These are phyloP conservation scores for Tenualosa thibaudeaui DNA, from an alignment of 2,797 vertebrate species.

Conservation along the genomic window DNA sequence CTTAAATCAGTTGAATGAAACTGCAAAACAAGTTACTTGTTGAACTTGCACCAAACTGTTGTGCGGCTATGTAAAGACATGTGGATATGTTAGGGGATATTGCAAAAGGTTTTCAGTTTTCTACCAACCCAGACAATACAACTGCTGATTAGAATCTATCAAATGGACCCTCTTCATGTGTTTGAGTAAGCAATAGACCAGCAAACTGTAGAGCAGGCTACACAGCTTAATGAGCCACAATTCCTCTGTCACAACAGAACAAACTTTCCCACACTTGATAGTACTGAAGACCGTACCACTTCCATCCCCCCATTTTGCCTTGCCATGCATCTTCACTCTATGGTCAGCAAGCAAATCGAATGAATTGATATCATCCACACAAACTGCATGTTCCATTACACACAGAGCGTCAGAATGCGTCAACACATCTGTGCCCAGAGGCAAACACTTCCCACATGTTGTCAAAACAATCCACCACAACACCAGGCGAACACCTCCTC, in stretches of 20 bases:
- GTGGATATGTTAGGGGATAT: too few relatives aligned
- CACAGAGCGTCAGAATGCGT: background rate
- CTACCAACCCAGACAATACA: background rate
- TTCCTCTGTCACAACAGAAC: background rate
- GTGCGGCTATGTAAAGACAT: background rate
- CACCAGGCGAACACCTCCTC: background rate
- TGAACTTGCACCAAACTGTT: background rate
- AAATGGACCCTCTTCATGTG: background rate
- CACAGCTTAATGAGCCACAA: background rate
- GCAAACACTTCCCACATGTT: background rate
- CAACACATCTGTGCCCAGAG: background rate
- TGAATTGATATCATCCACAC: background rate
- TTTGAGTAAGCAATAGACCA: background rate
- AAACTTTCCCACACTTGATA: background rate
- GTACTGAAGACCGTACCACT: background rate
- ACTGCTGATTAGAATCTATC: background rate
- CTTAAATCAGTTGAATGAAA: background rate
- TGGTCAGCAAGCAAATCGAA: background rate
- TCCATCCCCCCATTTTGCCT: background rate
- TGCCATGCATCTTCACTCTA: background rate
- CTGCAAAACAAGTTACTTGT: background rate
- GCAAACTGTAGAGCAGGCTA: background rate
- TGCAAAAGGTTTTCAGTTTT: background rate
- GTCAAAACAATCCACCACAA: constrained; percentile 7
- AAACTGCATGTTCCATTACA: background rate